phyloP scores from a whole-genome alignment of 1,140 invertebrate genomes.

The Penaeus chinensis region DNA sequence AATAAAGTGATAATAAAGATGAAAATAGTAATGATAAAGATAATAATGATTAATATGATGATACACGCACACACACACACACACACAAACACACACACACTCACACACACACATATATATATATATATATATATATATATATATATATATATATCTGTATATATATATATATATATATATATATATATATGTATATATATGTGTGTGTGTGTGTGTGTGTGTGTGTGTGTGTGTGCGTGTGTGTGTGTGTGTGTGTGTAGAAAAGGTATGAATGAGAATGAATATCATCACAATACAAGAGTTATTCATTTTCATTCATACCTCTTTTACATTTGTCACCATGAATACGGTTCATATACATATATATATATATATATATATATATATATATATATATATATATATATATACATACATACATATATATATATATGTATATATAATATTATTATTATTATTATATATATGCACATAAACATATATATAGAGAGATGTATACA shows the following conservation, averaged over 20 bases:
- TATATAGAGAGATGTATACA: constrained; percentile 19
- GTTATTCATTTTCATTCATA: too few relatives aligned
- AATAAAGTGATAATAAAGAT: too few relatives aligned
- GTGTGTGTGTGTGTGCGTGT: neutral
- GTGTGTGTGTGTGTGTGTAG: too few relatives aligned
- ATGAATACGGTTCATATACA: neutral
- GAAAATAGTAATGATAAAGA: too few relatives aligned
- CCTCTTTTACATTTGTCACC: too few relatives aligned
- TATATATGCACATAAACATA: constrained; percentile 3
- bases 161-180: constrained; percentile 45
- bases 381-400: neutral
- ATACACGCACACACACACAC: neutral
- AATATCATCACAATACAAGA: too few relatives aligned
- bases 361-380: neutral
- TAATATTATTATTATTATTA: neutral
- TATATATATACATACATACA: neutral
- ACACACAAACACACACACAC: too few relatives aligned
- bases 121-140: constrained; percentile 28
- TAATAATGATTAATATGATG: too few relatives aligned
- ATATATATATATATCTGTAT: constrained; percentile 42
- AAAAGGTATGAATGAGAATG: too few relatives aligned
- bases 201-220: too few relatives aligned
- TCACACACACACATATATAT: too few relatives aligned
- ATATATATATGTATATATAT: constrained; percentile 29
- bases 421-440: constrained; percentile 14